Conservation (phyloP, 2,888 invertebrate species). For the Polydrusus tereticollis region DNA sequence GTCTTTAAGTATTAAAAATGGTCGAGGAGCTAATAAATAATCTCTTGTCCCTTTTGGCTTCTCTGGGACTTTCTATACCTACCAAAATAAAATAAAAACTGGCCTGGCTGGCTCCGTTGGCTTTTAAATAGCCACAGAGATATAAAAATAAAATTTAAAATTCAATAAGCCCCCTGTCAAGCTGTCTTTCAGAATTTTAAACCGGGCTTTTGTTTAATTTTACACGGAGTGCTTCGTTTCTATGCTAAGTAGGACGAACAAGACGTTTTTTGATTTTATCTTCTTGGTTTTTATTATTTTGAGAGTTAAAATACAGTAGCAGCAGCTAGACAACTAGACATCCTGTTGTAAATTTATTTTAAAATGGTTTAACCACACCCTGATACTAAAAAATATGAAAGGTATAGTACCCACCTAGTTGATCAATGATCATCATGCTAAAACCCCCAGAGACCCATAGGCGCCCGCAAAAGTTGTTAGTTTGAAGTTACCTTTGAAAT, state of each 20-base stretch:
- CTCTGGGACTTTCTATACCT: conserved; percentile 31
- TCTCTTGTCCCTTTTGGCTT: conserved; percentile 24
- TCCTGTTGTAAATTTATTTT: conserved; percentile 11
- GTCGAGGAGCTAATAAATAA: conserved; percentile 37
- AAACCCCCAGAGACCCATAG: too few species aligned
- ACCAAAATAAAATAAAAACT: conserved; percentile 31
- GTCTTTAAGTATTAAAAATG: conserved; percentile 14
- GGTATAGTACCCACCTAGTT: too few species aligned
- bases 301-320: conserved; percentile 1
- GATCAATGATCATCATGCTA: too few species aligned
- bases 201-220: conserved; percentile 43
- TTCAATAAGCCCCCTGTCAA: conserved; percentile 48
- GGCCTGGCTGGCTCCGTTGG: conserved; percentile 26
- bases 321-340: conserved; percentile 3
- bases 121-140: conserved; percentile 32
- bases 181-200: conserved; percentile 47
- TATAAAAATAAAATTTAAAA: conserved; percentile 48
- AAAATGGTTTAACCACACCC: background rate
- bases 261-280: conserved; percentile 35
- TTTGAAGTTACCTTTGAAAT: too few species aligned
- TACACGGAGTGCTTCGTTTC: conserved; percentile 33
- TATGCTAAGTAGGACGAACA: conserved; percentile 41
- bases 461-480: too few species aligned
- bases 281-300: conserved; percentile 23
- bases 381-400: background rate